phyloP scores from a whole-genome alignment of 1,140 invertebrate species.

The Caerostris darwini region DNA sequence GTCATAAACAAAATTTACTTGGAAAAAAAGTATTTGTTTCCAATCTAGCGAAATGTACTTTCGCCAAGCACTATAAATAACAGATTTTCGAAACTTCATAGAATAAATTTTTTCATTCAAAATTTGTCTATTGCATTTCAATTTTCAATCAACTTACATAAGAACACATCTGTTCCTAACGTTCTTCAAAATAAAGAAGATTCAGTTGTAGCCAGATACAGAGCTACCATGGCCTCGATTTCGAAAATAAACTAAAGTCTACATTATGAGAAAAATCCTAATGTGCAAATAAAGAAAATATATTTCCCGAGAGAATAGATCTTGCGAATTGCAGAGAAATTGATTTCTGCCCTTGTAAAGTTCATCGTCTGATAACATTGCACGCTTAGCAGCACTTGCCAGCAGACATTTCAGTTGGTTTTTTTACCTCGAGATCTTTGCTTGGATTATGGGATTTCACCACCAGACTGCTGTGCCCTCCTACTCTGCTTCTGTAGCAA shows the following conservation, averaged over 20 bases:
- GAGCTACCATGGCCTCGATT: background rate
- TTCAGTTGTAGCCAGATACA: too few relatives aligned
- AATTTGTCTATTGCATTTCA: slow-evolving; percentile 19
- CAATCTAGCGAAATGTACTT: too few relatives aligned
- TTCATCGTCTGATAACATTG: slow-evolving; percentile 15
- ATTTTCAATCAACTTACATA: slow-evolving; percentile 27
- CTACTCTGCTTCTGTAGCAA: background rate
- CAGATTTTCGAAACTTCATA: background rate
- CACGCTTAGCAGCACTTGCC: background rate
- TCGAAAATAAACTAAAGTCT: slow-evolving; percentile 5
- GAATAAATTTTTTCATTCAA: background rate
- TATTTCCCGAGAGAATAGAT: background rate
- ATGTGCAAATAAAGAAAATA: slow-evolving; percentile 52
- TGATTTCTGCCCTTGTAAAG: slow-evolving; percentile 35
- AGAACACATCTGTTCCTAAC: slow-evolving; percentile 2
- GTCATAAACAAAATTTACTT: too few relatives aligned
- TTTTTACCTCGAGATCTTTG: background rate
- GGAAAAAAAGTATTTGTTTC: too few relatives aligned
- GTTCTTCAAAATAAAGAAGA: too few relatives aligned
- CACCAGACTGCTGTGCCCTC: background rate
- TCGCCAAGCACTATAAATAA: background rate
- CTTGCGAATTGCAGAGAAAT: background rate
- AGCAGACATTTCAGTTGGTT: background rate
- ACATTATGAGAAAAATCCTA: slow-evolving; percentile 31
- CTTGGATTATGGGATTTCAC: slow-evolving; percentile 36